Conservation (phyloP, 2,888 invertebrate species). For the Eupsilia transversa region DNA sequence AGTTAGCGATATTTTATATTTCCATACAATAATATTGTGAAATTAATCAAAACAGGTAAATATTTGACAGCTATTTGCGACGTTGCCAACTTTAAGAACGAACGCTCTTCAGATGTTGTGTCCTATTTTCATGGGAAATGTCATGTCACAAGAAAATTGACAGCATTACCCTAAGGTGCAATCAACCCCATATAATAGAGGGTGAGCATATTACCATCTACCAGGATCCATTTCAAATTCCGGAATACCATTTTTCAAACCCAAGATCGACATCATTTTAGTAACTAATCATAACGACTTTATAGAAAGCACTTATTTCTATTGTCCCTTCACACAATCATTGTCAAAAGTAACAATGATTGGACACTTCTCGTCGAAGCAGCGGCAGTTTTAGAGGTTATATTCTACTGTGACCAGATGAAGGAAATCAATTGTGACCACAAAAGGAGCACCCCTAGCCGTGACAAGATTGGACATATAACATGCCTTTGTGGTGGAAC, state of each 20-base stretch:
- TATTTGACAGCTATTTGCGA: too few species aligned
- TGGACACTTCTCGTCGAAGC: constrained; percentile 35
- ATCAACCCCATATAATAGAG: neutral
- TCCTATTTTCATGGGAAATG: neutral
- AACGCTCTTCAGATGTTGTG: too few species aligned
- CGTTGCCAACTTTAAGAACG: too few species aligned
- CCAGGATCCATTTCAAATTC: neutral
- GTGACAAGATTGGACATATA: constrained; percentile 63
- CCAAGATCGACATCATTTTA: neutral
- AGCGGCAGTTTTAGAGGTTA: constrained; percentile 19
- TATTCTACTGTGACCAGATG: constrained; percentile 21
- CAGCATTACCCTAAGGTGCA: neutral
- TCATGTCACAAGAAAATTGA: neutral
- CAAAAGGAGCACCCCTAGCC: constrained; percentile 50
- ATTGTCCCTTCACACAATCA: neutral
- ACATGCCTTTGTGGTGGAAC: constrained; percentile 57
- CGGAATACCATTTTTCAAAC: neutral
- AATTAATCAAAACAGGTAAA: too few species aligned
- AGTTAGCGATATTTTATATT: too few species aligned
- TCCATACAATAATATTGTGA: too few species aligned
- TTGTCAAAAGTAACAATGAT: constrained; percentile 36
- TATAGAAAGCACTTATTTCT: constrained; percentile 22
- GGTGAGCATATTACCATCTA: neutral
- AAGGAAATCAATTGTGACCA: constrained; percentile 60
- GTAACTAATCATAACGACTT: neutral